Evolutionary conservation across 2,888 invertebrate species (phyloP).

Genomic region (Leucophenga montana): DNA sequence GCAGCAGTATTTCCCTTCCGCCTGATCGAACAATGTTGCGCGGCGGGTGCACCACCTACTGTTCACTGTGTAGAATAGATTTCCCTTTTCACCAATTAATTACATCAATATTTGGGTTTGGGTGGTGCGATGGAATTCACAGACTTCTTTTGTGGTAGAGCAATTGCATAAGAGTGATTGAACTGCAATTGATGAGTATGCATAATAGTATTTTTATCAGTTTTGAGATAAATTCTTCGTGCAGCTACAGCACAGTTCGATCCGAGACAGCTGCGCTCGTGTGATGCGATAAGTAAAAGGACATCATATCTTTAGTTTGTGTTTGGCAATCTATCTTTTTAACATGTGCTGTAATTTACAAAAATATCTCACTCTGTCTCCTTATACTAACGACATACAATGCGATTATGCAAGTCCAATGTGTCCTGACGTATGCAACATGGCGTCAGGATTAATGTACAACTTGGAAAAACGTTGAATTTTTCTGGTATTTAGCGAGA

Average conservation of each 20-base stretch:
- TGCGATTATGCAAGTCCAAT: too few species aligned
- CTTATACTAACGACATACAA: too few species aligned
- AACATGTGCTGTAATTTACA: too few species aligned
- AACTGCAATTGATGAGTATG: background rate
- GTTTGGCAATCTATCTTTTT: too few species aligned
- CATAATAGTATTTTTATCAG: background rate
- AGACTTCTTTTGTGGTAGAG: background rate
- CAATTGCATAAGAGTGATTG: conserved; percentile 59
- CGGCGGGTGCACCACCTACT: conserved; percentile 59
- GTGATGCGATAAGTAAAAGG: too few species aligned
- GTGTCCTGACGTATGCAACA: background rate
- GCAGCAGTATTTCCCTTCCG: conserved; percentile 61
- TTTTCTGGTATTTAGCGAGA: conserved; percentile 43
- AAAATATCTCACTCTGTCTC: too few species aligned
- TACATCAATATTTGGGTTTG: background rate
- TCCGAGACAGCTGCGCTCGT: too few species aligned
- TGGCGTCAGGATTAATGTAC: conserved; percentile 60
- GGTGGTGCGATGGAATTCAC: background rate
- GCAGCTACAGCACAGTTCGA: too few species aligned
- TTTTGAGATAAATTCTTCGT: too few species aligned
- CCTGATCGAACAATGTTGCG: conserved; percentile 39
- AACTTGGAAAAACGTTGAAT: conserved; percentile 44
- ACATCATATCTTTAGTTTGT: too few species aligned
- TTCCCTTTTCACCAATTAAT: too few species aligned
- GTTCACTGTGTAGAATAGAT: conserved; percentile 45